Evolutionary conservation across 2,888 invertebrate species (phyloP), one percentile per base, ranked within the genome.

Genomic region (Mechanitis mazaeus): DNA sequence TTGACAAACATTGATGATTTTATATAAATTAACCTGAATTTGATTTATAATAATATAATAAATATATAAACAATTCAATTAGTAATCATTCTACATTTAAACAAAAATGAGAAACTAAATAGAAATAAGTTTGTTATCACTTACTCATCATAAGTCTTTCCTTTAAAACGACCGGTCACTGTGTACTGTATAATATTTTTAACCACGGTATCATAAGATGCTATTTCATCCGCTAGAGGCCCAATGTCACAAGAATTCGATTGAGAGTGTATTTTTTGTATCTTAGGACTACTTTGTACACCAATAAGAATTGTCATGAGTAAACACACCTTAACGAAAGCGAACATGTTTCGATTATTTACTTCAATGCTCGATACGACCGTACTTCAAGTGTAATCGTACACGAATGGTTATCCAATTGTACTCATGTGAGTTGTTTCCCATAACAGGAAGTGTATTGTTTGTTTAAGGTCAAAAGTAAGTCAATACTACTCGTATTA

Each of bases 141-240:
- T 84, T 65, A 89, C 90, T 89, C 91, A 33, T 89, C 72, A 78
- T 92, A 93, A 0, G 92, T 92, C 72, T 83, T 86, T 59, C 92
- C 91, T 80, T 91, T 91, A 70, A 91, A 92, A 1, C 84, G 79
- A 2, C 93, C 93, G 55, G 79, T 72, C 1, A 86, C 70, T 3
- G 89, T 81, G 57, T 86, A 87, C 56, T 91, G 80, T 56, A 93
- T 79, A 71, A 94, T 93, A 69, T 77, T 77, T 60, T 85, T 74
- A 0, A 92, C 92, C 9, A 87, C 76, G 1, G 81, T 74, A 50
- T 89, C 80, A 73, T 93, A 93, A 28, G 91, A 86, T 38, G 87
- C 85, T 66, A 95, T 94, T 85, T 94, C 94, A 1, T 86, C 72
- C 1, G 76, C 76, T 54, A 85, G 71, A 6, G 64, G 64, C n/a